phyloP scores from a whole-genome alignment of 1,140 invertebrate genomes.

The Luehdorfia chinensis region DNA sequence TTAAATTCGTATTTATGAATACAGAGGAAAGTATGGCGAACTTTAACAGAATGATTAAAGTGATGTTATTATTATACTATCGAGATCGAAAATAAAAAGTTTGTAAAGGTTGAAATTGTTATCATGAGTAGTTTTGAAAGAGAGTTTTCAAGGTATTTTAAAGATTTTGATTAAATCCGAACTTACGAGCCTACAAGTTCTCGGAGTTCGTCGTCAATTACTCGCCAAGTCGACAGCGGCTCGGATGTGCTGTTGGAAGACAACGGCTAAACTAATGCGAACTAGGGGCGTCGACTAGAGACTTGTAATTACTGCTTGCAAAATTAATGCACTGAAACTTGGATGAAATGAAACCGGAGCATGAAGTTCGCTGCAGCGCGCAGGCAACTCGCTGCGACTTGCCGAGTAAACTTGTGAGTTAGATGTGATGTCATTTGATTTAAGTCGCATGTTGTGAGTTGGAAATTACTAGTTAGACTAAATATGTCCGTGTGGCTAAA shows the following conservation, averaged over 20 bases:
- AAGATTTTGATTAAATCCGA: conserved; percentile 48
- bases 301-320: conserved; percentile 73
- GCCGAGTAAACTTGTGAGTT: conserved; percentile 35
- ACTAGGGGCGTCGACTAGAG: conserved; percentile 54
- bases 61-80: too few species aligned
- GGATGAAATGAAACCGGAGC: conserved; percentile 68
- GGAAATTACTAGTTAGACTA: too few species aligned
- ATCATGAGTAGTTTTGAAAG: too few species aligned
- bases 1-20: too few species aligned
- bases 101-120: too few species aligned
- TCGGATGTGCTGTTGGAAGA: conserved; percentile 39
- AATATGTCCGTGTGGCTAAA: too few species aligned
- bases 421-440: conserved; percentile 15
- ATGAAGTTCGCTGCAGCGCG: conserved; percentile 43
- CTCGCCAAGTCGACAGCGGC: conserved; percentile 36
- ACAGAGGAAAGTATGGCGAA: too few species aligned
- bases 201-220: conserved; percentile 49
- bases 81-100: too few species aligned
- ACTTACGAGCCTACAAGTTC: conserved; percentile 48
- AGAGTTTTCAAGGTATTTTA: too few species aligned
- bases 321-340: conserved; percentile 73
- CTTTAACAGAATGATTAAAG: too few species aligned
- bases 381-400: conserved; percentile 41
- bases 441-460: conserved; percentile 3
- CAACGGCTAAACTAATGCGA: conserved; percentile 62